These are phyloP conservation scores for Laticauda colubrina DNA, from an alignment of 2,113 vertebrate species.

Conservation along the genomic window DNA sequence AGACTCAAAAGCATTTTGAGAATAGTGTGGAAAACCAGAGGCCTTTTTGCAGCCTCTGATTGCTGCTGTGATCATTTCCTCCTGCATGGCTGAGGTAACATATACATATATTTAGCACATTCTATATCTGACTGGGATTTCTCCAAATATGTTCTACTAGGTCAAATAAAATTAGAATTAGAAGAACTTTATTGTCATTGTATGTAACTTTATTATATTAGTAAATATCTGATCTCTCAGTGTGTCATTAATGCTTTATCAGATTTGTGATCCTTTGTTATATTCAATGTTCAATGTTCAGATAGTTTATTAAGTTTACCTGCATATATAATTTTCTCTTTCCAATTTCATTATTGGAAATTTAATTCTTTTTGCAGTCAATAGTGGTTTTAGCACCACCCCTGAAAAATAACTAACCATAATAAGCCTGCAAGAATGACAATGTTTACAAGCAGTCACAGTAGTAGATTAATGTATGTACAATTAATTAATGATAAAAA, in stretches of 20 bases:
- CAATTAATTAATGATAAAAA: background rate
- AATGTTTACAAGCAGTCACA: background rate
- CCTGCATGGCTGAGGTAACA: background rate
- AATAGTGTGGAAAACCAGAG: background rate
- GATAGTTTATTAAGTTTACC: background rate
- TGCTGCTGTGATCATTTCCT: background rate
- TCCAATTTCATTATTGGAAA: background rate
- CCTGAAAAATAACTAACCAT: background rate
- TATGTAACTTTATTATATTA: no score
- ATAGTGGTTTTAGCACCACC: background rate
- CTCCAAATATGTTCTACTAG: background rate
- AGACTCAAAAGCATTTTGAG: background rate
- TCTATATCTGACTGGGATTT: background rate
- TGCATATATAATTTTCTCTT: background rate
- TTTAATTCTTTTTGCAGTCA: background rate
- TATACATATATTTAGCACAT: background rate
- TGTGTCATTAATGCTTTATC: background rate
- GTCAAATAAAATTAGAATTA: no score
- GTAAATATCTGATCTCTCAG: background rate
- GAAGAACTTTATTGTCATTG: no score
- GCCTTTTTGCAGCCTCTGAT: background rate
- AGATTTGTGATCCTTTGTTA: background rate
- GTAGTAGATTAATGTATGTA: background rate
- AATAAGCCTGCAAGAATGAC: background rate
- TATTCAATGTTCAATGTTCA: background rate